Percentiles rank a stretch among this genome's conserved stretches.
Conservation (phyloP, 2,888 invertebrate species). For the Calliopum simillimum region DNA sequence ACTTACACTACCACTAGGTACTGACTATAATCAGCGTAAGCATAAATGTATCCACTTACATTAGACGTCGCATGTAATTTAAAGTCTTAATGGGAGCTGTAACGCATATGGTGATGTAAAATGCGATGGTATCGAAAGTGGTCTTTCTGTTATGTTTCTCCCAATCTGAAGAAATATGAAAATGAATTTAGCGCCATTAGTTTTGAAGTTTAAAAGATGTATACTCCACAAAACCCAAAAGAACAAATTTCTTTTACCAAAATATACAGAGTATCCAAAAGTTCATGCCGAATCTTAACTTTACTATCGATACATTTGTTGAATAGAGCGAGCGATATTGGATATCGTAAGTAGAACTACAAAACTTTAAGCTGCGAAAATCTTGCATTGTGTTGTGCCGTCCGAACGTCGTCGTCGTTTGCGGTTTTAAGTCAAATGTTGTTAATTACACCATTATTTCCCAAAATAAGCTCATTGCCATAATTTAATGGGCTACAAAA, state of each 20-base stretch:
- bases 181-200: no score
- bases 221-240: slow-evolving; percentile 33
- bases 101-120: slow-evolving; percentile 40
- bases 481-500: slow-evolving; percentile 21
- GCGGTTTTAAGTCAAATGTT: slow-evolving; percentile 35
- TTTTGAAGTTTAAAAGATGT: no score
- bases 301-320: no score
- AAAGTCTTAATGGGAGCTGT: no score
- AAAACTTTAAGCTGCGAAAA: background rate
- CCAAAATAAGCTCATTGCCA: slow-evolving; percentile 26
- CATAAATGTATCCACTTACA: slow-evolving; percentile 14
- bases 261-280: no score
- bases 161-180: no score
- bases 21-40: background rate
- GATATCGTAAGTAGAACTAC: no score
- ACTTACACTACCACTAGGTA: background rate
- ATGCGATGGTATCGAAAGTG: slow-evolving; percentile 32
- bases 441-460: slow-evolving; percentile 37
- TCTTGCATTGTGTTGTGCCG: background rate
- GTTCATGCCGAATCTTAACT: no score
- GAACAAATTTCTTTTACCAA: slow-evolving; percentile 30
- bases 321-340: background rate
- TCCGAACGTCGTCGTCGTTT: background rate
- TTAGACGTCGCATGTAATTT: background rate
- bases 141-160: no score